Conservation (phyloP, 2,888 invertebrate genomes). For the Disparrhopalites patrizii region DNA sequence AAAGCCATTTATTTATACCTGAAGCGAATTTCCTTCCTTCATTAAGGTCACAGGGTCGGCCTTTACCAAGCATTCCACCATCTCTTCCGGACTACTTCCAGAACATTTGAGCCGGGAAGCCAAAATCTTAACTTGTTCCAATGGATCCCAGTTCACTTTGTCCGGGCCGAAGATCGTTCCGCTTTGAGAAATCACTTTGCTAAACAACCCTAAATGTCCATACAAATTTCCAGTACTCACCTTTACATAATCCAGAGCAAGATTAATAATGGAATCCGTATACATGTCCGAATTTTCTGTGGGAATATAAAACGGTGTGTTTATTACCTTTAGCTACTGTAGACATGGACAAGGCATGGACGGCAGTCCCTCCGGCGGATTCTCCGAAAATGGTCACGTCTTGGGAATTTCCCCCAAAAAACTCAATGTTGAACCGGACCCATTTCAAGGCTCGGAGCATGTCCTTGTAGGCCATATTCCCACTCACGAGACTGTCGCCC, state of each 20-base stretch:
- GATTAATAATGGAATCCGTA: too few species aligned
- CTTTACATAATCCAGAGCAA: too few species aligned
- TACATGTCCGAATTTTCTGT: too few species aligned
- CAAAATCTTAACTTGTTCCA: background rate
- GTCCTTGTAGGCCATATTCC: constrained; percentile 15
- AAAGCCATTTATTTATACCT: too few species aligned
- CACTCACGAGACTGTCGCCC: background rate
- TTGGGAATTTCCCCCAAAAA: constrained; percentile 6
- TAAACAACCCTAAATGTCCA: constrained; percentile 9
- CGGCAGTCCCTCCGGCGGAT: constrained; percentile 14
- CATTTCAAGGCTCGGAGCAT: constrained; percentile 14
- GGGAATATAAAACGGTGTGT: too few species aligned
- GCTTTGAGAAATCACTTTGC: constrained; percentile 11
- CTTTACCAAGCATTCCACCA: background rate
- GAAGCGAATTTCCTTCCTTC: background rate
- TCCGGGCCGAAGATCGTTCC: background rate
- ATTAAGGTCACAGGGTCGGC: background rate
- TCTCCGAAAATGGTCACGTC: constrained; percentile 21
- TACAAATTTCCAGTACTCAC: too few species aligned
- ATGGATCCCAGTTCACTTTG: background rate
- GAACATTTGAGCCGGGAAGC: background rate
- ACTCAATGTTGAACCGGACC: constrained; percentile 6
- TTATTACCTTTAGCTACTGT: constrained; percentile 20
- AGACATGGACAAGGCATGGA: constrained; percentile 10
- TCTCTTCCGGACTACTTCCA: background rate